Evolutionary conservation across 2,797 vertebrate species (phyloP).

Genomic region (Phyllotis vaccarum): DNA sequence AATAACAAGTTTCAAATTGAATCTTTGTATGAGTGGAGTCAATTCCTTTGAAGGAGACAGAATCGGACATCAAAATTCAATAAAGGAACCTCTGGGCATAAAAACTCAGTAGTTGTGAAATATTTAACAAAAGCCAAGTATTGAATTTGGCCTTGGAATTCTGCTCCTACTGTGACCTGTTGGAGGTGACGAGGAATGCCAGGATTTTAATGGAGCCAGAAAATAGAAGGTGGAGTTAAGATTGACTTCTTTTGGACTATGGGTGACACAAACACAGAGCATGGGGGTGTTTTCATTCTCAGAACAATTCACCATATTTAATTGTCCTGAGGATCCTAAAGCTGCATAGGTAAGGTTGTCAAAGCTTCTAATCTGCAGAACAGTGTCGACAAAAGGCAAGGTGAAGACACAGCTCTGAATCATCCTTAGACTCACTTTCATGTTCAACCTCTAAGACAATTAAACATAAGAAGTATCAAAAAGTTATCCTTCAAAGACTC

Average conservation of each 20-base stretch:
- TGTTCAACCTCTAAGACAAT: not conserved
- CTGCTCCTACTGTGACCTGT: slow-evolving; percentile 47
- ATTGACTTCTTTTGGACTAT: not conserved
- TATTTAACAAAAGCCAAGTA: slow-evolving; percentile 73
- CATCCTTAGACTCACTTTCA: not conserved
- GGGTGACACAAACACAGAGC: not conserved
- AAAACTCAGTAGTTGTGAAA: slow-evolving; percentile 63
- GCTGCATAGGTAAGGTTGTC: not conserved
- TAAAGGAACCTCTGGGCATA: slow-evolving; percentile 50
- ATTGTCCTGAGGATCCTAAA: not conserved
- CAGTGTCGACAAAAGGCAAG: slow-evolving; percentile 12
- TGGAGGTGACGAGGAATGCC: slow-evolving; percentile 24
- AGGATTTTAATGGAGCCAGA: not conserved
- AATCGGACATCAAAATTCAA: slow-evolving; percentile 71
- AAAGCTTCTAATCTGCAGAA: not conserved
- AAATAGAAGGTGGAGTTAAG: not conserved
- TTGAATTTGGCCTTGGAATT: slow-evolving; percentile 43
- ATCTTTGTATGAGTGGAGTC: slow-evolving; percentile 68
- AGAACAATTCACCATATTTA: slow-evolving; percentile 15
- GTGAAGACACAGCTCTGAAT: not conserved
- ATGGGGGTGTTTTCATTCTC: not conserved
- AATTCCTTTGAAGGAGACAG: slow-evolving; percentile 59
- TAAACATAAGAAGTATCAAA: slow-evolving; percentile 33
- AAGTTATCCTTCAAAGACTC: not conserved
- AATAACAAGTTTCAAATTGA: slow-evolving; percentile 76